These are phyloP conservation scores for Drosophila athabasca DNA, from an alignment of 1,140 invertebrate species.

Conservation along the genomic window DNA sequence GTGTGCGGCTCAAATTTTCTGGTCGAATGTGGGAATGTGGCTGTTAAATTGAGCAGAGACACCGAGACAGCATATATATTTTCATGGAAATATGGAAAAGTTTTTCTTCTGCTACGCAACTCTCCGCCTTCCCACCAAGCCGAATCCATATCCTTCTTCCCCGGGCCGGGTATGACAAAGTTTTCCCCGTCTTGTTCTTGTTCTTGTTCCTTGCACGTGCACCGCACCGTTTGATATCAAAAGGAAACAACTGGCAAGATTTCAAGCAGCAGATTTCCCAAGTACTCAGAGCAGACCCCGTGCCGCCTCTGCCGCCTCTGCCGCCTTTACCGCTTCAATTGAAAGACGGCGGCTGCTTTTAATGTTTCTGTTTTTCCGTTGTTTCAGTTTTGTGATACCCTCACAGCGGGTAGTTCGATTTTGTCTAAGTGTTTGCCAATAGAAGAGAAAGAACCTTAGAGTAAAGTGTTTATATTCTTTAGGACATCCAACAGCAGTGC, in stretches of 20 bases:
- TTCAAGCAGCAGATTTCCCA: conserved; percentile 15
- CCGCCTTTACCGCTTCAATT: conserved; percentile 39
- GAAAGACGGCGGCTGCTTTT: conserved; percentile 51
- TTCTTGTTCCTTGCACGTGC: conserved; percentile 33
- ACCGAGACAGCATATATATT: background rate
- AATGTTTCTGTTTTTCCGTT: conserved; percentile 66
- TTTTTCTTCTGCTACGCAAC: background rate
- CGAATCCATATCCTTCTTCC: background rate
- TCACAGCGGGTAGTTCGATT: too few species aligned
- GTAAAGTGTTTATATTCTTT: too few species aligned
- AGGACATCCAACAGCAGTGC: too few species aligned
- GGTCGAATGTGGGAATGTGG: conserved; percentile 40
- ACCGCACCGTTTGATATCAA: conserved; percentile 34
- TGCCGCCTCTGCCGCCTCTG: conserved; percentile 5
- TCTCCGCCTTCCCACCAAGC: background rate
- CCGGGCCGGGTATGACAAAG: conserved; percentile 30
- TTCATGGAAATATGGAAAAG: conserved; percentile 32
- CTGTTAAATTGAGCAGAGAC: conserved; percentile 44
- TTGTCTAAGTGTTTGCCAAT: too few species aligned
- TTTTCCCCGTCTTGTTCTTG: conserved; percentile 20
- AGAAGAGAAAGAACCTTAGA: too few species aligned
- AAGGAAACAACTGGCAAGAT: conserved; percentile 49
- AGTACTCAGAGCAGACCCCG: background rate
- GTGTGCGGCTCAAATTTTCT: conserved; percentile 35
- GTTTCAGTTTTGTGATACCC: conserved; percentile 22